These are phyloP conservation scores for Lingula anatina DNA, from an alignment of 2,888 invertebrate species.

Conservation along the genomic window DNA sequence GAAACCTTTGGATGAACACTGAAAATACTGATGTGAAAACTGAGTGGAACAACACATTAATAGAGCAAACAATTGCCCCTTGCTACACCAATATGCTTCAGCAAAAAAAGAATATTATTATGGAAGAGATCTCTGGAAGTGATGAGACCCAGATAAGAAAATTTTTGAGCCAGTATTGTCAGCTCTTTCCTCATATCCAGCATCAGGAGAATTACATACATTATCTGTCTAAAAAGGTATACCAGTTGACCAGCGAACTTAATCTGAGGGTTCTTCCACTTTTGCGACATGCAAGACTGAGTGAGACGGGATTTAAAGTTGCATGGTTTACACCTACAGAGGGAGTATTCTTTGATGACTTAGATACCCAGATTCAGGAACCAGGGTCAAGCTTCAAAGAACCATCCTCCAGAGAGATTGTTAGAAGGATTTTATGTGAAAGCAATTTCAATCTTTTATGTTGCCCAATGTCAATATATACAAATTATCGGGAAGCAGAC, in stretches of 20 bases:
- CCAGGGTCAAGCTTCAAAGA: slow-evolving; percentile 14
- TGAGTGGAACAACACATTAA: slow-evolving; percentile 34
- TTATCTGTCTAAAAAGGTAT: no score
- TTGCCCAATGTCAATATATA: slow-evolving; percentile 7
- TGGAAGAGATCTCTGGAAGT: no score
- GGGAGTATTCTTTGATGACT: no score
- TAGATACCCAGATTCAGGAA: no score
- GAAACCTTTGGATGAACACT: slow-evolving; percentile 18
- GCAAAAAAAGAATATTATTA: no score
- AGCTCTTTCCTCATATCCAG: slow-evolving; percentile 9
- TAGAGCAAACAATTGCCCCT: slow-evolving; percentile 26
- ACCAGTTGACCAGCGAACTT: no score
- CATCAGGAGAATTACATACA: no score
- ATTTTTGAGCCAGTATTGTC: slow-evolving; percentile 6
- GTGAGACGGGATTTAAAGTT: background rate
- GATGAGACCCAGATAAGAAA: no score
- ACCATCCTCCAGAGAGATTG: background rate
- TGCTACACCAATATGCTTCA: no score
- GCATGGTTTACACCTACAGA: slow-evolving; percentile 15
- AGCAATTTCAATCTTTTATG: slow-evolving; percentile 14
- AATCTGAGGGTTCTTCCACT: no score
- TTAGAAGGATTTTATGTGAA: background rate
- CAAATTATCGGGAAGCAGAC: slow-evolving; percentile 9
- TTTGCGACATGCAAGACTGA: no score
- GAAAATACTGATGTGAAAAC: slow-evolving; percentile 15